These are phyloP conservation scores for Spisula subtruncata DNA, from an alignment of 2,888 invertebrate genomes.

Conservation along the genomic window DNA sequence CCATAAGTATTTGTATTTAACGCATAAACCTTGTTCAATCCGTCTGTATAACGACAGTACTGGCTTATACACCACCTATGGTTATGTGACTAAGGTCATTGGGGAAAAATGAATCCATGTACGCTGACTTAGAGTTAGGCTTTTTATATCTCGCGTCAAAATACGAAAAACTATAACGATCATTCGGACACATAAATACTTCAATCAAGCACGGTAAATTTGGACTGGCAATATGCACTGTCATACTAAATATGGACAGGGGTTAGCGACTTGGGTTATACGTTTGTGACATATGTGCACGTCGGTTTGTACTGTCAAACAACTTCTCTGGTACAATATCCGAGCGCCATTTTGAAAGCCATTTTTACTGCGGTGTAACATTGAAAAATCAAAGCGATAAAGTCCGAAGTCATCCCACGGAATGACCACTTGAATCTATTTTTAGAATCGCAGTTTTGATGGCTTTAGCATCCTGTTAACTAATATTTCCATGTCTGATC, in stretches of 20 bases:
- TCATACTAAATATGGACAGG: background rate
- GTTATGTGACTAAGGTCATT: background rate
- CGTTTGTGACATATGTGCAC: too few relatives aligned
- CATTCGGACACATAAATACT: background rate
- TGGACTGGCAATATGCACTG: background rate
- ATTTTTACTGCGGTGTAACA: too few relatives aligned
- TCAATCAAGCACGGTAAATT: background rate
- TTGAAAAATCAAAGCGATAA: too few relatives aligned
- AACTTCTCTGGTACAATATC: too few relatives aligned
- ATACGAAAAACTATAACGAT: background rate
- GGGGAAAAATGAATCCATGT: background rate
- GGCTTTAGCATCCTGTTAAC: too few relatives aligned
- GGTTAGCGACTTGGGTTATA: too few relatives aligned
- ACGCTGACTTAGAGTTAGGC: background rate
- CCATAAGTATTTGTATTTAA: slow-evolving; percentile 59
- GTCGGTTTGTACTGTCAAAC: too few relatives aligned
- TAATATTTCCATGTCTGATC: too few relatives aligned
- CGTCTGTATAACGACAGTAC: background rate
- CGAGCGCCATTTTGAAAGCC: too few relatives aligned
- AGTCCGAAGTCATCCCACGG: too few relatives aligned
- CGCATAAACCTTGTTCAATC: background rate
- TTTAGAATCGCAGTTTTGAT: too few relatives aligned
- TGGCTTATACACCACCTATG: background rate
- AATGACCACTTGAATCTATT: too few relatives aligned
- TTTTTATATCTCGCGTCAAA: slow-evolving; percentile 3